Base-by-base conservation (phyloP, 2,888 invertebrate species). In the Acleris cristana region DNA sequence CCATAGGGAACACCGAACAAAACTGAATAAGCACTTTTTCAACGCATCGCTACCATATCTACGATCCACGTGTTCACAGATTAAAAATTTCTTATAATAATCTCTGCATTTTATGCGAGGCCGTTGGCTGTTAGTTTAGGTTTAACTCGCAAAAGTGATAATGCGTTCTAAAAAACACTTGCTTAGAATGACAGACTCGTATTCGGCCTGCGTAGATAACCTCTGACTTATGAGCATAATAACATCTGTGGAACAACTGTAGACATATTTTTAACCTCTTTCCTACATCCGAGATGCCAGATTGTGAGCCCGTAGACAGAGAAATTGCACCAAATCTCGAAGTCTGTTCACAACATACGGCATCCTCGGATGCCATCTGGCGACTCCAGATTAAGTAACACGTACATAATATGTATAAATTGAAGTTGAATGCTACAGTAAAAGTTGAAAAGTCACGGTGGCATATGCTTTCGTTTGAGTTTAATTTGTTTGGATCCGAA, bases 21-120 rank as follows among this genome's bases (percentile, higher is more conserved):
- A 86, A 87, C 82, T 90, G 89, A 92, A 91, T 91, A 90, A 88
- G 87, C 86, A 89, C 81, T 90, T 91, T 91, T 91, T 90, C 87
- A 82, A 83, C 78, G 74, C 80, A 76, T 77, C 82, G 76, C 80
- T 79, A 78, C 72, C 78, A 76, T 73, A 72, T 69, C 73, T 79
- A 77, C 73, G 74, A 82, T 86, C 89, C 92, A 92, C 90, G 92
- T 92, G 92, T 89, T 87, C 86, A 71, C 75, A 84, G 86, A 86
- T 88, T 86, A 84, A 75, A 80, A 80, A 81, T 76, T 82, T 81
- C 78, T 78, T 78, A 76, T 81, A 76, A 84, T 90, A 89, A 90
- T 89, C 90, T 86, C 74, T 74, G 71, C 71, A 72, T 76, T 80
- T 81, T 80, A 88, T 87, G 87, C 85, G 74, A 70, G 74, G 73